Percentiles rank a stretch among this genome's conserved stretches.
Evolutionary conservation across 2,113 vertebrate genomes (phyloP).

Genomic region (Atherinomorus stipes): DNA sequence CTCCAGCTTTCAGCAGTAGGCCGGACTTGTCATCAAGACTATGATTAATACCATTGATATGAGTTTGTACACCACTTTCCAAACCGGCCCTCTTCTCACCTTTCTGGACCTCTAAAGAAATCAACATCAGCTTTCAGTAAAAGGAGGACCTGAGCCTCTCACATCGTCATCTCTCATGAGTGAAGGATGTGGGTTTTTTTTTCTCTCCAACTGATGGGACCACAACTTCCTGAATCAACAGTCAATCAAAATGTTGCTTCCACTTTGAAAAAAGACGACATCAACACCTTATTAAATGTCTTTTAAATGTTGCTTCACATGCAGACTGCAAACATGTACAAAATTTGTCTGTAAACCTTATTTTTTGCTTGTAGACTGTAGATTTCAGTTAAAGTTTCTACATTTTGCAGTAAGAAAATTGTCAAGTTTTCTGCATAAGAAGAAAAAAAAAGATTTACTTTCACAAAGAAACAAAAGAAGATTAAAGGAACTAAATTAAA

Average conservation of each 20-base stretch:
- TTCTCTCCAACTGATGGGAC: slow-evolving; percentile 1
- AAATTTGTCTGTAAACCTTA: no score
- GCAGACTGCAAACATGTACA: no score
- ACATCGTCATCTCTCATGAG: not conserved
- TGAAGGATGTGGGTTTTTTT: slow-evolving; percentile 54
- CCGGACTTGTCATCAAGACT: not conserved
- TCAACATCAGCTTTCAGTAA: slow-evolving; percentile 19
- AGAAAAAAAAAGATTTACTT: no score
- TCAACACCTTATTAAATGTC: not conserved
- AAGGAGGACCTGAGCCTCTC: not conserved
- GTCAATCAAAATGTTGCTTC: slow-evolving; percentile 27
- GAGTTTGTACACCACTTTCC: not conserved
- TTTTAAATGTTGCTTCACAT: not conserved
- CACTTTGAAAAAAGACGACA: not conserved
- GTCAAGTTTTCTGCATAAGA: no score
- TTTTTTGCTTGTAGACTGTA: no score
- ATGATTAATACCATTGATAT: not conserved
- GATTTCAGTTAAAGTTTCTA: no score
- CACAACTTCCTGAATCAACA: slow-evolving; percentile 60
- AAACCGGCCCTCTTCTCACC: not conserved
- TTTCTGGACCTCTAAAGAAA: not conserved
- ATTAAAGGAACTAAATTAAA: no score
- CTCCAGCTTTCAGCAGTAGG: not conserved
- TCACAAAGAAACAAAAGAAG: no score
- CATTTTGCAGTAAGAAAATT: no score